Percentiles rank a stretch among this genome's conserved stretches.
Conservation (phyloP, 2,797 vertebrate genomes). For the Anguilla anguilla region DNA sequence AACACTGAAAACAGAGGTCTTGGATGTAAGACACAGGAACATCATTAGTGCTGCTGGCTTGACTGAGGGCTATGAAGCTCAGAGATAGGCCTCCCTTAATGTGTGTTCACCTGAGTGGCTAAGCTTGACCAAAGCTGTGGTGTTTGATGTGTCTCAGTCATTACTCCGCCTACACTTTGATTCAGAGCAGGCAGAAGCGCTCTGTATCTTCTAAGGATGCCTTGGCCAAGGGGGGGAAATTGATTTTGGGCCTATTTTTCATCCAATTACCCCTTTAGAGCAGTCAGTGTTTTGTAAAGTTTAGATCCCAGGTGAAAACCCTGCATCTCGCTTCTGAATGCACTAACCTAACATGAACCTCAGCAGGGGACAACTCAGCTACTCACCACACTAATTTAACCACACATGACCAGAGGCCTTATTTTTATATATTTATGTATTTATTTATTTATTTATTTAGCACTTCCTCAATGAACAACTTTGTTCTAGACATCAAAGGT, state of each 20-base stretch:
- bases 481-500: conserved; percentile 13
- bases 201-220: neutral
- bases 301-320: neutral
- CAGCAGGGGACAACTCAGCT: neutral
- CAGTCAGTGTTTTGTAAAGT: conserved; percentile 4
- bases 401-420: neutral
- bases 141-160: neutral
- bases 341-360: neutral
- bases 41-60: neutral
- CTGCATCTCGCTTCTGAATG: neutral
- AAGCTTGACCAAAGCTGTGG: neutral
- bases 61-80: neutral
- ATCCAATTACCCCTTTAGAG: conserved; percentile 3
- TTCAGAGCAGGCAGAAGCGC: neutral
- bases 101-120: neutral
- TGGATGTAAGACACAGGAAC: conserved; percentile 3
- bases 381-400: neutral
- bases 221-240: neutral
- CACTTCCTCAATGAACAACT: neutral
- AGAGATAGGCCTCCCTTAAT: neutral
- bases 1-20: neutral
- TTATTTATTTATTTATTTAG: neutral
- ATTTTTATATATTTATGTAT: neutral
- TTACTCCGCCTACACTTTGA: neutral
- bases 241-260: conserved; percentile 13